These are phyloP conservation scores for Poeciliopsis occidentalis DNA, from an alignment of 2,113 vertebrate genomes.

Conservation along the genomic window DNA sequence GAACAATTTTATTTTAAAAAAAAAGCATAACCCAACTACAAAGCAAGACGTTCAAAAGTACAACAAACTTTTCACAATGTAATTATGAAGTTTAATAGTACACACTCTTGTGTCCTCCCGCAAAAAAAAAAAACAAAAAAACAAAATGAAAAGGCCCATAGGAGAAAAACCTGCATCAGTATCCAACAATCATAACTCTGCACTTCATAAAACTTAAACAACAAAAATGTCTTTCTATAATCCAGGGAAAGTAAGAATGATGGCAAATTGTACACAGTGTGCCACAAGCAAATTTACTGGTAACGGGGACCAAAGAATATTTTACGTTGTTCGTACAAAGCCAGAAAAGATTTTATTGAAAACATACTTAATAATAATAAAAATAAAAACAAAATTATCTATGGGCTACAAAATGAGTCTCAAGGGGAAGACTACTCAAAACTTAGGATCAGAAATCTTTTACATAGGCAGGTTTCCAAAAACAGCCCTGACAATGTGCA, in stretches of 20 bases:
- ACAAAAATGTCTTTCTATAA: not conserved
- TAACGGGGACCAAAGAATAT: too few relatives aligned
- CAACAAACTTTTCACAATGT: conserved; percentile 4
- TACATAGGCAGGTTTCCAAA: not conserved
- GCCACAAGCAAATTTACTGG: not conserved
- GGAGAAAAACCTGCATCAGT: not conserved
- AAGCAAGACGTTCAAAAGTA: conserved; percentile 18
- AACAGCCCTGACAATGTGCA: not conserved
- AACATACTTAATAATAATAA: not conserved
- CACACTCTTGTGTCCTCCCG: too few relatives aligned
- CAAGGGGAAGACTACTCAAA: not conserved
- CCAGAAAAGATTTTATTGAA: not conserved
- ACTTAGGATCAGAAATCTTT: not conserved
- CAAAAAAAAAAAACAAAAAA: not conserved
- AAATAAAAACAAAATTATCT: not conserved
- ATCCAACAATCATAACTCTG: not conserved
- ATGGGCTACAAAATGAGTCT: not conserved
- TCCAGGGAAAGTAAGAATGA: not conserved
- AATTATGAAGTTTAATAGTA: not conserved
- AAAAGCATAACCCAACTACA: conserved; percentile 1
- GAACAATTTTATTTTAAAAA: conserved; percentile 41
- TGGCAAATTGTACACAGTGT: not conserved
- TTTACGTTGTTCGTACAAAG: too few relatives aligned
- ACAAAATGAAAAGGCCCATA: not conserved
- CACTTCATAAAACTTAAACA: not conserved